Conservation (phyloP, 2,113 vertebrate species). For the Sturnira hondurensis region DNA sequence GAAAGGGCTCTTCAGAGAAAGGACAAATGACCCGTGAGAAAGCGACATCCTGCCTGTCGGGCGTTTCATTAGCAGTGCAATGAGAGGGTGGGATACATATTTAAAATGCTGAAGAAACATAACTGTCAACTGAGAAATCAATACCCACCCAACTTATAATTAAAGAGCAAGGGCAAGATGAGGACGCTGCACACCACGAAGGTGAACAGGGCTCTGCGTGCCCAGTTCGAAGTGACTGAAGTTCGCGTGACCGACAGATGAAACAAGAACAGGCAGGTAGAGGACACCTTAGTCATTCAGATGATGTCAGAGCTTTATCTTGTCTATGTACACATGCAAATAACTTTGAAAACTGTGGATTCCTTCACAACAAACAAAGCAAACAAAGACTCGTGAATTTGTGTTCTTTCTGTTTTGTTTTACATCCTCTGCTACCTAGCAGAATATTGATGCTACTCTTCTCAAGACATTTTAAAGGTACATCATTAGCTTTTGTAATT, state of each 20-base stretch:
- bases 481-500: neutral
- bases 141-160: constrained; percentile 28
- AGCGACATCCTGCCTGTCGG: neutral
- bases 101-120: constrained; percentile 22
- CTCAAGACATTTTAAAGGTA: neutral
- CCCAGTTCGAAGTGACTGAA: neutral
- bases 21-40: neutral
- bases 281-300: neutral
- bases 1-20: neutral
- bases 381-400: neutral
- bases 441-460: neutral
- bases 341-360: neutral
- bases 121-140: constrained; percentile 11
- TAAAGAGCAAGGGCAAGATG: neutral
- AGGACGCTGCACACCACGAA: neutral
- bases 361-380: neutral
- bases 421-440: accelerated
- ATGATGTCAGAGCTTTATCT: neutral
- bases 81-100: neutral
- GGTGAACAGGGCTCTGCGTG: neutral
- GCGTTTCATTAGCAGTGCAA: neutral
- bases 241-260: neutral
- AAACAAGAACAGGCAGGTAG: neutral
- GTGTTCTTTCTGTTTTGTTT: neutral
- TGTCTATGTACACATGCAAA: neutral